phyloP scores from a whole-genome alignment of 2,113 vertebrate genomes.

The Lathamus discolor region DNA sequence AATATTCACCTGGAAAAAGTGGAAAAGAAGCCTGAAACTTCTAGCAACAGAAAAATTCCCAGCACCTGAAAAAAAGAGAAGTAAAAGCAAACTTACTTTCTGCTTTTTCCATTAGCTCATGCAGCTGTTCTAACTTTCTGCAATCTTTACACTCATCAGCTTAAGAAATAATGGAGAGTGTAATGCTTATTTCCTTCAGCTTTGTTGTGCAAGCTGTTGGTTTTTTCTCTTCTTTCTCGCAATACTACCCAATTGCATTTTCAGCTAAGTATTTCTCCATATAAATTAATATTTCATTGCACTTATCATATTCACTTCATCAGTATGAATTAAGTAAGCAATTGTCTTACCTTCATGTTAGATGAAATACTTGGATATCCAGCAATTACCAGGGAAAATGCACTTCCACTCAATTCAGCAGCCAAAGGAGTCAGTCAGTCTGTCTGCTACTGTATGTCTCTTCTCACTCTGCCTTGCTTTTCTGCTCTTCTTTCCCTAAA shows the following conservation, averaged over 20 bases:
- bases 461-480: not conserved
- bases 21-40: conserved; percentile 46
- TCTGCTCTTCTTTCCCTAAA: conserved; percentile 28
- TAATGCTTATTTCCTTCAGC: not conserved
- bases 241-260: not conserved
- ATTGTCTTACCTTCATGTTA: conserved; percentile 76
- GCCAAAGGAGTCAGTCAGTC: conserved; percentile 24
- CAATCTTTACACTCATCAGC: not conserved
- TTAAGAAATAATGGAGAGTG: not conserved
- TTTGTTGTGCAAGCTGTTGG: not conserved
- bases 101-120: not conserved
- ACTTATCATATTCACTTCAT: conserved; percentile 8
- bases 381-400: conserved; percentile 26
- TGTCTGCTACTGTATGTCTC: not conserved
- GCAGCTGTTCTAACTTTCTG: not conserved
- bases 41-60: conserved; percentile 62
- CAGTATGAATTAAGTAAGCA: conserved; percentile 8
- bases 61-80: conserved; percentile 36
- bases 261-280: not conserved
- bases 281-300: conserved; percentile 32
- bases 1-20: conserved; percentile 63
- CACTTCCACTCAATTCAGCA: not conserved
- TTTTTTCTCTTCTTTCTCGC: not conserved
- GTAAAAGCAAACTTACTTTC: not conserved
- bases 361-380: conserved; percentile 6